Evolutionary conservation across 2,113 vertebrate species (phyloP), one percentile per base, ranked within the genome.

Genomic region (Elaphurus davidianus): DNA sequence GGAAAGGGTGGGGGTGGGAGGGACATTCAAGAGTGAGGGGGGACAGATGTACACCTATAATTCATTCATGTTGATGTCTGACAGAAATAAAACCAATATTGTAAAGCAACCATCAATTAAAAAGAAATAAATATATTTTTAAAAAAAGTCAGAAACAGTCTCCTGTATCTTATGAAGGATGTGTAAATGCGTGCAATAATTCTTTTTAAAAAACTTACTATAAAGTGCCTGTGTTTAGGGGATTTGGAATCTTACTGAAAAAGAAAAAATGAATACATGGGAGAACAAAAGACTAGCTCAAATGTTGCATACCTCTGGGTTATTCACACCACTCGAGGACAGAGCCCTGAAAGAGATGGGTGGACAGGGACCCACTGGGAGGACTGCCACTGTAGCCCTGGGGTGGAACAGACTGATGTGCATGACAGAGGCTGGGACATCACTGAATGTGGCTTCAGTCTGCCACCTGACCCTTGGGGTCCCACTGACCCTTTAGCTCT

Each of bases 231-330:
- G 47, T 14, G 81, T n/a, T 97, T 87, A 76, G 82, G 40, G 87
- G 57, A 95, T 95, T 96, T 85, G 59, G 59, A 94, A 67, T 94
- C 74, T 83, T 94, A 94, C 23, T 95, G 16, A 86, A 92, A 93
- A 82, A 89, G 54, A 86, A 54, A 82, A 95, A 94, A 94, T 52
- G n/a, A 97, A 92, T 67, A 16, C 2, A n/a, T 47, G 28, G 84
- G 52, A 71, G 79, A 82, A 54, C 33, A 54, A 23, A 82, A 88
- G 57, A 54, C 59, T 36, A 30, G 17, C 59, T 93, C 40, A 6
- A 23, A 19, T 6, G 2, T 36, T 54, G 45, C 62, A 50, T 17
- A 6, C 16, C 7, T 67, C 89, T 62, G 67, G 19, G 4, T 2
- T 55, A 43, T 79, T 36, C 67, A 64, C 25, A 45, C 15, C 12